Evolutionary conservation across 2,888 invertebrate species (phyloP), one percentile per base, ranked within the genome.

Genomic region (Thera britannica): DNA sequence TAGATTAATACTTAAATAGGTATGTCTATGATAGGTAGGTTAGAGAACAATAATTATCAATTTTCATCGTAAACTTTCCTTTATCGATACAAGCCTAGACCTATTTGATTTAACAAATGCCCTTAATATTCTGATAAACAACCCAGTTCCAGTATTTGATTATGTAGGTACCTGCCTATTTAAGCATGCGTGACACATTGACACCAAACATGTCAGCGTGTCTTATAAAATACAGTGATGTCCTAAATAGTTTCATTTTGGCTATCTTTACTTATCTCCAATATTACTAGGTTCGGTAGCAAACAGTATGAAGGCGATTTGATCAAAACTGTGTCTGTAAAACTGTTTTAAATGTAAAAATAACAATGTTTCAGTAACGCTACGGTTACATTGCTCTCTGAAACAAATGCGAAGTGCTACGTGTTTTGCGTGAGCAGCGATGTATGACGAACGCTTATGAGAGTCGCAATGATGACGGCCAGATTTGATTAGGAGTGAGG

Each of bases 181-280:
- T 58, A 72, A 67, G 62, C 68, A 65, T 74, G 72, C 71, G 72
- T 81, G 84, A 81, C 82, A 83, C 80, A 83, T 78, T 83, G 79
- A 80, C 83, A 82, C 79, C 75, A 80, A 82, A 85, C 77, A 75
- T 71, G 83, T 81, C 83, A 51, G 34, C 8, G 52, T 23, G 23
- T 52, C 8, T 83, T 83, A 82, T 77, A 78, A 86, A 84, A 86
- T 82, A 77, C 85, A 82, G 78, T 85, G 80, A 77, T 77, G 89
- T 83, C 89, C 89, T 74, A 89, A 87, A 88, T 90, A 82, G 74
- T 77, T 77, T 75, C 79, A 86, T 85, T 86, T 82, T 82, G 86
- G 86, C 86, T 90, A 89, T 89, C 88, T 79, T 80, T 9, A 7
- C 46, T 51, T 56, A 56, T 41, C 36, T 38, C 2, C 7, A 34